Evolutionary conservation across 1,140 invertebrate species (phyloP).

Genomic region (Argopecten irradians): DNA sequence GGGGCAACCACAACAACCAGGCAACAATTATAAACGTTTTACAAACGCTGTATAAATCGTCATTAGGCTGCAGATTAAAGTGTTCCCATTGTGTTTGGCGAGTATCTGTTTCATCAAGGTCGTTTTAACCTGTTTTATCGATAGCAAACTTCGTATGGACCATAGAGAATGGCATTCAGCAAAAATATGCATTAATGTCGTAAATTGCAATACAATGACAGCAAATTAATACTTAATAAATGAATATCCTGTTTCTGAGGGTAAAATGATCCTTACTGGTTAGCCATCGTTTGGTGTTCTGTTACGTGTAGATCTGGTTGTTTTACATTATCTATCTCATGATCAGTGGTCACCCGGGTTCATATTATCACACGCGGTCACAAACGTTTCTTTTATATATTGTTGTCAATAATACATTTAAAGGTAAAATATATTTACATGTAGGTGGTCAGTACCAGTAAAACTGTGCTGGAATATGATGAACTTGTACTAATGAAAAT

Average conservation of each 20-base stretch:
- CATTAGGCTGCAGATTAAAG: neutral
- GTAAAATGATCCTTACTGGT: neutral
- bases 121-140: neutral
- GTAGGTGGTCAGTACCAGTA: too few relatives aligned
- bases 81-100: neutral
- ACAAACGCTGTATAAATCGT: constrained; percentile 17
- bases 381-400: neutral
- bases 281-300: neutral
- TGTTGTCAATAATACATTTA: too few relatives aligned
- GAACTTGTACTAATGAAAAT: too few relatives aligned
- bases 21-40: constrained; percentile 23
- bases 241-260: neutral
- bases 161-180: neutral
- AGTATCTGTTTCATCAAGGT: neutral
- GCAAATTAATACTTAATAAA: constrained; percentile 19
- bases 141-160: neutral
- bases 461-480: too few relatives aligned
- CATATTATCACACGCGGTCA: neutral
- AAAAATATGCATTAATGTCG: neutral
- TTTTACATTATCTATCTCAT: neutral
- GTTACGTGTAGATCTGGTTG: neutral
- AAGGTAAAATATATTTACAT: too few relatives aligned
- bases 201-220: neutral
- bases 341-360: neutral
- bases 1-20: neutral